A percentile compares a stretch with the other conserved stretches of the same genome.
Evolutionary conservation across 2,113 vertebrate species (phyloP).

Genomic region (Hydrochoerus hydrochaeris): DNA sequence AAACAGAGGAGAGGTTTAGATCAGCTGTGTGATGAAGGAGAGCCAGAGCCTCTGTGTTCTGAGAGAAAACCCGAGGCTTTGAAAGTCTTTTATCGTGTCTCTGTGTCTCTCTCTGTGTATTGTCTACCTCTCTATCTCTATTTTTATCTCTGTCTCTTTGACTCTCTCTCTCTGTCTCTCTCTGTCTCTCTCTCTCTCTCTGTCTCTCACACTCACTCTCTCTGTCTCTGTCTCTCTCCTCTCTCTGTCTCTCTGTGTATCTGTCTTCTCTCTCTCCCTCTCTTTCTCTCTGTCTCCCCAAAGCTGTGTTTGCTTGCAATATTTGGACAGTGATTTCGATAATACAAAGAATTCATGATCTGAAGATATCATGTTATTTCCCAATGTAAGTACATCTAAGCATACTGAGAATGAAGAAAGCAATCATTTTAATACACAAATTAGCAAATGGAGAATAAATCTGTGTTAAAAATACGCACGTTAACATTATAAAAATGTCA

Average conservation of each 20-base stretch:
- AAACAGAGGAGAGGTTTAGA: conserved; percentile 42
- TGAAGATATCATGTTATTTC: neutral
- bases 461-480: neutral
- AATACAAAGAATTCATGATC: neutral
- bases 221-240: neutral
- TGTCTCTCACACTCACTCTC: too few species aligned
- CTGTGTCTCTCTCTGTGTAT: neutral
- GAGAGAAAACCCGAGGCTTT: neutral
- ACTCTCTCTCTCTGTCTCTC: neutral
- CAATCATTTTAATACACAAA: neutral
- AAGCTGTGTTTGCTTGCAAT: neutral
- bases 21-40: neutral
- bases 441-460: neutral
- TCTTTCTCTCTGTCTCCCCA: neutral
- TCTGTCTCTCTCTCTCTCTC: neutral
- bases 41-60: neutral
- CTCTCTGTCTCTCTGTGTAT: neutral
- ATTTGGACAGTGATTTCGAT: neutral
- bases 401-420: neutral
- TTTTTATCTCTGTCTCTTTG: neutral
- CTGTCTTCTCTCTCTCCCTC: neutral
- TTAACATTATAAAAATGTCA: neutral
- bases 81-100: neutral
- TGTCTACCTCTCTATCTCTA: neutral
- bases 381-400: neutral